Evolutionary conservation across 1,140 invertebrate genomes (phyloP), one percentile per base, ranked within the genome.

Genomic region (Theocolax elegans): DNA sequence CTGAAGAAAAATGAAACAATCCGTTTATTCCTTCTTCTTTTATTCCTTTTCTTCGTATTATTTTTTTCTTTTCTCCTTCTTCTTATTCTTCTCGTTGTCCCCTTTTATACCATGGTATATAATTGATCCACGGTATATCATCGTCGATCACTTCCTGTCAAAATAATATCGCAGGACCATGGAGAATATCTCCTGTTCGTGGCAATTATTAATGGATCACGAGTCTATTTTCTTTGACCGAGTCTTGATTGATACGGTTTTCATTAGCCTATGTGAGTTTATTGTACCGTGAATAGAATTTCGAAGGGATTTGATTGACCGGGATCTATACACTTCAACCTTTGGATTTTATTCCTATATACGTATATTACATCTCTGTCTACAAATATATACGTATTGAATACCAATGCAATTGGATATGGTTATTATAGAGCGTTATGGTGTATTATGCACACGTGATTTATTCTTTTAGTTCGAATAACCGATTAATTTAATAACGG

Each of bases 111-210:
- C n/a, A n/a, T n/a, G n/a, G 51, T 25, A 35, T 54, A 31, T 54
- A 29, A 54, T 54, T 31, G 51, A 54, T 25, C 27, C 27, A 17
- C 51, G 51, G 21, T 44, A 25, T 29, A 38, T 53, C n/a, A 19
- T 40, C 48, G 27, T 51, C 48, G 48, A 64, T 64, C 62, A 64
- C 23, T 40, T 19, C 17, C 21, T 15, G 15, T 53, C 62, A 25
- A 40, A 51, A 51, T 72, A 48, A 67, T 63, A 72, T 74, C 54
- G 13, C 19, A 42, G 58, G 67, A 31, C 65, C 27, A 23, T 51
- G 17, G 17, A 56, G 59, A 48, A 67, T 31, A 38, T 27, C 27
- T 13, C n/a, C 53, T 42, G 13, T 19, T 23, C 44, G 49, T 58
- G 71, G 31, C 35, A 49, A 67, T 49, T 58, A 53, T 64, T 64